phyloP scores from a whole-genome alignment of 2,113 vertebrate genomes.

The Lanius collurio region DNA sequence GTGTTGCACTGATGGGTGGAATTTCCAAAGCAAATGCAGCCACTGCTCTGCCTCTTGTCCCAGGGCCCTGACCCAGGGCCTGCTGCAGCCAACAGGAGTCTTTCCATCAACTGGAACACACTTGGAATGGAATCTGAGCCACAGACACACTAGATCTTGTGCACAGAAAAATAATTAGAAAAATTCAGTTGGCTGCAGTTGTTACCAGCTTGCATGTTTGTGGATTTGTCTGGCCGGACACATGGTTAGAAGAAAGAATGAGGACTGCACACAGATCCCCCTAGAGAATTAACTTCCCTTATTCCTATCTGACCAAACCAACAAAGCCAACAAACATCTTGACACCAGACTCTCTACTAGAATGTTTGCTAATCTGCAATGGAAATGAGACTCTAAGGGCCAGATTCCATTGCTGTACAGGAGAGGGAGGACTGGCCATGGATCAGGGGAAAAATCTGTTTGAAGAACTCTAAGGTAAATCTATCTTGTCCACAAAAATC shows the following conservation, averaged over 20 bases:
- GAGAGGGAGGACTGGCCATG: neutral
- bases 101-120: neutral
- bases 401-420: neutral
- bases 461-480: neutral
- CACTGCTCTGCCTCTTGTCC: neutral
- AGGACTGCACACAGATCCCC: conserved; percentile 4
- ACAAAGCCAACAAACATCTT: conserved; percentile 25
- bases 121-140: neutral
- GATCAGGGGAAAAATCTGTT: neutral
- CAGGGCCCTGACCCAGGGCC: neutral
- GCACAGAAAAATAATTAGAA: conserved; percentile 10
- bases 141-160: neutral
- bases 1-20: neutral
- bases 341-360: conserved; percentile 8
- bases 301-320: conserved; percentile 26
- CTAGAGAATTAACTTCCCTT: conserved; percentile 28
- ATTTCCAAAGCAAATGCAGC: conserved; percentile 16
- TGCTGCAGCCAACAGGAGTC: neutral
- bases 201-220: conserved; percentile 25
- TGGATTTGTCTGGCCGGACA: conserved; percentile 34
- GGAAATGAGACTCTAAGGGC: neutral
- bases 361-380: neutral
- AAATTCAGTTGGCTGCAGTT: conserved; percentile 42
- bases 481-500: neutral
- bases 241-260: conserved; percentile 29